Evolutionary conservation across 2,888 invertebrate genomes (phyloP).

Genomic region (Lepas anatifera): DNA sequence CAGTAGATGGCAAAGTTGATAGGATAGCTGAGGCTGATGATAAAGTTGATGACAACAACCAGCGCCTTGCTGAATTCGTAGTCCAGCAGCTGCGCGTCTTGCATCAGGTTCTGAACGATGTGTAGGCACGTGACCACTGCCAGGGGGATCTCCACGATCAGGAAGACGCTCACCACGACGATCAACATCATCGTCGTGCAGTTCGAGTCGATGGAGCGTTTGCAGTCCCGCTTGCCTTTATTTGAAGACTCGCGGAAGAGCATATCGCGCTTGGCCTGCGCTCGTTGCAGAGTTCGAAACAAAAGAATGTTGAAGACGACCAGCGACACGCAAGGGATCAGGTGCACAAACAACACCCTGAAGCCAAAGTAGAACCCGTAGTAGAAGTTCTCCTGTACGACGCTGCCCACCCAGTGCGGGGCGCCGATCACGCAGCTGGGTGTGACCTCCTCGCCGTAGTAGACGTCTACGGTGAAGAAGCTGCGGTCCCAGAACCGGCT

Average conservation of each 20-base stretch:
- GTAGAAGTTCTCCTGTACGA: constrained; percentile 58
- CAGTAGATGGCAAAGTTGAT: constrained; percentile 65
- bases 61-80: constrained; percentile 64
- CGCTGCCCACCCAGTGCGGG: constrained; percentile 55
- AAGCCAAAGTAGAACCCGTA: constrained; percentile 72
- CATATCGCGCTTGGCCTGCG: constrained; percentile 62
- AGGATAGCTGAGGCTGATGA: constrained; percentile 72
- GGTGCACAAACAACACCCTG: constrained; percentile 80
- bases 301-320: constrained; percentile 78
- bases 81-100: constrained; percentile 35
- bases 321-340: constrained; percentile 75
- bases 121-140: constrained; percentile 70
- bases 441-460: neutral
- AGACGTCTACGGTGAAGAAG: constrained; percentile 3
- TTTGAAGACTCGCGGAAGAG: constrained; percentile 47
- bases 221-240: constrained; percentile 52
- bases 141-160: constrained; percentile 69
- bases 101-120: constrained; percentile 43
- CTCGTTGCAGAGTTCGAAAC: constrained; percentile 70
- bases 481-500: constrained; percentile 43
- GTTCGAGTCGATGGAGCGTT: constrained; percentile 61
- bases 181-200: constrained; percentile 80
- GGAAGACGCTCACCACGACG: constrained; percentile 71
- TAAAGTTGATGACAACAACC: constrained; percentile 79
- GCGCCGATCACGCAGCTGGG: constrained; percentile 30